phyloP scores from a whole-genome alignment of 2,888 invertebrate genomes.

The Drosophila hamatofila region DNA sequence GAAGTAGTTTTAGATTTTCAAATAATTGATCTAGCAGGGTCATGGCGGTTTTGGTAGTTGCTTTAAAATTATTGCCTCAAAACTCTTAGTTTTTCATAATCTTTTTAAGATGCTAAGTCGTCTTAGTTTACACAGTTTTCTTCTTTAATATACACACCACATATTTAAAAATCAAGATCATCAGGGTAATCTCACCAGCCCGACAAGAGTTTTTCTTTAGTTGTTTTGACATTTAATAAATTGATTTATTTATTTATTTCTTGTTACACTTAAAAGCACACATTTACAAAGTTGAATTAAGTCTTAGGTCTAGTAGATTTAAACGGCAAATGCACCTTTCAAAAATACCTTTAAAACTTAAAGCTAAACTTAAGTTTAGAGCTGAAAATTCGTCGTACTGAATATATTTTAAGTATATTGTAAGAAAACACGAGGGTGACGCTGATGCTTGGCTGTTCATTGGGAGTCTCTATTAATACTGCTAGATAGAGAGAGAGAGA shows the following conservation, averaged over 20 bases:
- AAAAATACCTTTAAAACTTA: conserved; percentile 20
- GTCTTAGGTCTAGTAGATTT: conserved; percentile 27
- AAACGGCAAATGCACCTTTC: conserved; percentile 7
- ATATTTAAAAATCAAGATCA: no score
- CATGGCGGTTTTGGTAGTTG: no score
- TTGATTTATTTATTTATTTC: conserved; percentile 2
- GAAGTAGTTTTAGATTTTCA: no score
- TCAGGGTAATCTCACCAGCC: no score
- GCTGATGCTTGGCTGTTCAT: neutral
- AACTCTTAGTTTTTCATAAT: no score
- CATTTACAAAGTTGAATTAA: conserved; percentile 33
- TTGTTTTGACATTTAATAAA: neutral
- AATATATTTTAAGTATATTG: neutral
- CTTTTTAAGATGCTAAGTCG: no score
- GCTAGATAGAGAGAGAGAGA: conserved; percentile 8
- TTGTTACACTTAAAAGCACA: conserved; percentile 51
- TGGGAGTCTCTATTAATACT: conserved; percentile 37
- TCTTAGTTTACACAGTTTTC: no score
- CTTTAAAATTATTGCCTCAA: no score
- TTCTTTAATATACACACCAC: no score
- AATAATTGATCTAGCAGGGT: no score
- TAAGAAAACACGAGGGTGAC: conserved; percentile 11
- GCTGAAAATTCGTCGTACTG: conserved; percentile 18
- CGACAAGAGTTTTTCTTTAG: no score
- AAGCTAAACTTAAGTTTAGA: conserved; percentile 11